Evolutionary conservation across 2,888 invertebrate genomes (phyloP), one percentile per base, ranked within the genome.

Genomic region (Acleris emargana): DNA sequence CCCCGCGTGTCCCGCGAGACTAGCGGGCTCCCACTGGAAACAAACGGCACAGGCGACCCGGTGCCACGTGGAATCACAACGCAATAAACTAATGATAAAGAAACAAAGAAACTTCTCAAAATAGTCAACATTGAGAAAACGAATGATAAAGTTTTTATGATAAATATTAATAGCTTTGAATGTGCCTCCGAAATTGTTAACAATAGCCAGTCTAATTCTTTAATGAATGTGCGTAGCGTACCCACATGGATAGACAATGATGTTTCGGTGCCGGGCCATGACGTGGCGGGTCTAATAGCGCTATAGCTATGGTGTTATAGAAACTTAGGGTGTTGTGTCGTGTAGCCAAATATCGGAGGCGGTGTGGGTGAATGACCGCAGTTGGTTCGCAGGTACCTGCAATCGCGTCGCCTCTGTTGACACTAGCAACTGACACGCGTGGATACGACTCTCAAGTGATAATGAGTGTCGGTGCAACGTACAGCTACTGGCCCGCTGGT

Each of bases 341-440:
- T 81, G 82, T 89, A 87, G 86, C 91, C 89, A 86, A 92, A 92
- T 91, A 90, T 90, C 82, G 82, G 82, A 79, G 82, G 82, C 84
- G 79, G 78, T 74, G 80, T 83, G 82, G 91, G 86, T 89, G 83
- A 89, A 87, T 69, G 89, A 89, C 87, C 90, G 80, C 78, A 70
- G 73, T 69, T 69, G 74, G 73, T 72, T 67, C 72, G 71, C 76
- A 83, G 87, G 84, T 86, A 91, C 91, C 91, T 91, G 91, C 89
- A 88, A 87, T 89, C 87, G 87, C 82, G 83, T 58, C 66, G 67
- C 76, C 81, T 80, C 80, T 89, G 86, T 90, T 90, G 88, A 90
- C 87, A 88, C 79, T 89, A 85, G 80, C 81, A 75, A 73, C 75
- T 75, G 84, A 83, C 83, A 76, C 66, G 77, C 76, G 82, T 84